phyloP scores from a whole-genome alignment of 35 echinoderm and acorn worm genomes.

The Diadema setosum region DNA sequence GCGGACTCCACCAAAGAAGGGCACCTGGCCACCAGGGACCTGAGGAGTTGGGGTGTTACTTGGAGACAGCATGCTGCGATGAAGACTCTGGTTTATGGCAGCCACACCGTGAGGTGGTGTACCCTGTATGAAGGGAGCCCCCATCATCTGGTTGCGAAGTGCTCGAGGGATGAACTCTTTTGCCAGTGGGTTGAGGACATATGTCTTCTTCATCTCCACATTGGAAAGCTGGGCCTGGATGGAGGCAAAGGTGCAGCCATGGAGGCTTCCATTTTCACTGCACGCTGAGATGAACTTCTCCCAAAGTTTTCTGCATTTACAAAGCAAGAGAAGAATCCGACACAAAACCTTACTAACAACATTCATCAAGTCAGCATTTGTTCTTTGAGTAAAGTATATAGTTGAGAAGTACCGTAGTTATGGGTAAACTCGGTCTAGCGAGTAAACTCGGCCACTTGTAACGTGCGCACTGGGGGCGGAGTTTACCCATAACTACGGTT shows the following conservation, averaged over 20 bases:
- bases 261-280: slow-evolving; percentile 74
- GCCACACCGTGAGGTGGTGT: not conserved
- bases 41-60: slow-evolving; percentile 7
- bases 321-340: not conserved
- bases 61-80: not conserved
- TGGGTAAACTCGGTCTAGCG: too few relatives aligned
- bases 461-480: too few relatives aligned
- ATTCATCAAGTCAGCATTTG: too few relatives aligned
- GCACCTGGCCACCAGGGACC: slow-evolving; percentile 19
- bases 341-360: too few relatives aligned
- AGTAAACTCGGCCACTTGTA: too few relatives aligned
- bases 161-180: slow-evolving; percentile 91
- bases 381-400: too few relatives aligned
- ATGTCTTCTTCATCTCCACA: slow-evolving; percentile 99
- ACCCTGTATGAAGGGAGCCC: slow-evolving; percentile 75
- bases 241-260: slow-evolving; percentile 74
- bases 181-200: slow-evolving; percentile 93
- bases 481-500: too few relatives aligned
- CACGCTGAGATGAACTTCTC: slow-evolving; percentile 87
- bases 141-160: slow-evolving; percentile 66
- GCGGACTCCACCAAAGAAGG: not conserved
- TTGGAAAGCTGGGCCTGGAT: slow-evolving; percentile 82
- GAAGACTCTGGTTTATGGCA: not conserved
- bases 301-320: slow-evolving; percentile 79
- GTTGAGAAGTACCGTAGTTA: too few relatives aligned